Base-by-base conservation (phyloP, 2,888 invertebrate species). In the Vannuccia rotundouncinata region DNA sequence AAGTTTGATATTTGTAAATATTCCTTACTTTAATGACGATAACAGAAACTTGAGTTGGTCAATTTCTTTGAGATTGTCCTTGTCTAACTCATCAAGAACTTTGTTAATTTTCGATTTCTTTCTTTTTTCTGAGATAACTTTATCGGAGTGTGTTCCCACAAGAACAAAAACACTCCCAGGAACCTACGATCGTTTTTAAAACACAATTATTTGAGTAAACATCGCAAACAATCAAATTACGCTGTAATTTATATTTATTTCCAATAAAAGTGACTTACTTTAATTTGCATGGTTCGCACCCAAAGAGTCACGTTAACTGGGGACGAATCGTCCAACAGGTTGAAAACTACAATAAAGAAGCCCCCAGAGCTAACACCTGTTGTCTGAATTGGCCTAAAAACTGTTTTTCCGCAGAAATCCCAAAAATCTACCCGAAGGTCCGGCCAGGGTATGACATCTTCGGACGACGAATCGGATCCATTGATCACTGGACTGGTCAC, bases 91-190 rank as follows among this genome's bases (percentile, higher is more conserved):
- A 66, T 66, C 22, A 5, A 66, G 10, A n/a, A 66, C 66, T 5
- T 66, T 66, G 22, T 66, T 5, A 27, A 66, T 66, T 22, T 66
- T 66, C 2, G 22, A 22, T 66, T 2, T 66, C 25, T 66, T 66
- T 66, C 25, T 66, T 66, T 27, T 66, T 66, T 66, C 66, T 27
- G 66, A 66, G 25, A 66, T 17, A 22, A 66, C 2, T 22, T 66
- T 66, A 22, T 66, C 66, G 5, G 66, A 66, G 22, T 66, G 66
- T 2, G 66, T 66, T 66, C 66, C 66, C 13, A 66, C 66, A 66
- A 66, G 66, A 66, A 66, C 66, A 22, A n/a, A 66, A 2, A 66
- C 25, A 22, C 66, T 66, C 2, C 66, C 66, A 66, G 66, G 66
- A 66, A 22, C 66, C 66, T 66, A 66, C 5, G 45, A 45, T 13